phyloP scores from a whole-genome alignment of 1,140 invertebrate species.

The Rhopalosiphum maidis region DNA sequence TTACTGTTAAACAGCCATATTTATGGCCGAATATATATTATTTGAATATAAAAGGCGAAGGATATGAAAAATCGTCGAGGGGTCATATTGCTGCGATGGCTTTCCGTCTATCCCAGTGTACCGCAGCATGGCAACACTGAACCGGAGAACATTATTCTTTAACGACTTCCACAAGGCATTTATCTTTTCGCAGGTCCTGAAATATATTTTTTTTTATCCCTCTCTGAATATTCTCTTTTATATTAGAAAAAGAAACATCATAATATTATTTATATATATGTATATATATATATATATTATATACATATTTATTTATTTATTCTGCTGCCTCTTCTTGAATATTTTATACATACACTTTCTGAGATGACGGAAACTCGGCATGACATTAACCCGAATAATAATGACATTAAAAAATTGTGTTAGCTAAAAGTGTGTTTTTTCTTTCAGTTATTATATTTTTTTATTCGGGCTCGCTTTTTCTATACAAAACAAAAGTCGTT shows the following conservation, averaged over 20 bases:
- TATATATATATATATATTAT: background rate
- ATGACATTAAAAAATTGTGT: slow-evolving; percentile 48
- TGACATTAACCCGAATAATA: slow-evolving; percentile 47
- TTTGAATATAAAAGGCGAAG: slow-evolving; percentile 57
- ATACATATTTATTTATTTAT: slow-evolving; percentile 43
- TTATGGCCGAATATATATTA: slow-evolving; percentile 57
- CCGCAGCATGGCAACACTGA: slow-evolving; percentile 34
- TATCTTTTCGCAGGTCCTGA: slow-evolving; percentile 55
- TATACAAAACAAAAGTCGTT: slow-evolving; percentile 33
- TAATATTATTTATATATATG: slow-evolving; percentile 30
- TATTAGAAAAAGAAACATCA: slow-evolving; percentile 37
- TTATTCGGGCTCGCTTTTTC: slow-evolving; percentile 19
- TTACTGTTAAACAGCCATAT: slow-evolving; percentile 58
- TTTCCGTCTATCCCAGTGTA: slow-evolving; percentile 42
- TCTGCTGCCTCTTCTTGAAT: slow-evolving; percentile 32
- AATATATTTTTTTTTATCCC: slow-evolving; percentile 47
- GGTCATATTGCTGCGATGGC: slow-evolving; percentile 56
- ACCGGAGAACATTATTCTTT: slow-evolving; percentile 57
- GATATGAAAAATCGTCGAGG: slow-evolving; percentile 57
- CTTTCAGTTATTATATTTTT: slow-evolving; percentile 15
- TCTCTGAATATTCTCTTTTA: slow-evolving; percentile 38
- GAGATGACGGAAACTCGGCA: slow-evolving; percentile 52
- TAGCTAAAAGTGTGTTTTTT: slow-evolving; percentile 30
- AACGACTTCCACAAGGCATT: slow-evolving; percentile 58
- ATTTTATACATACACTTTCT: slow-evolving; percentile 21